A percentile compares a stretch with the other conserved stretches of the same genome.
Conservation (phyloP, 2,888 invertebrate species). For the Agonopterix subpropinquella region DNA sequence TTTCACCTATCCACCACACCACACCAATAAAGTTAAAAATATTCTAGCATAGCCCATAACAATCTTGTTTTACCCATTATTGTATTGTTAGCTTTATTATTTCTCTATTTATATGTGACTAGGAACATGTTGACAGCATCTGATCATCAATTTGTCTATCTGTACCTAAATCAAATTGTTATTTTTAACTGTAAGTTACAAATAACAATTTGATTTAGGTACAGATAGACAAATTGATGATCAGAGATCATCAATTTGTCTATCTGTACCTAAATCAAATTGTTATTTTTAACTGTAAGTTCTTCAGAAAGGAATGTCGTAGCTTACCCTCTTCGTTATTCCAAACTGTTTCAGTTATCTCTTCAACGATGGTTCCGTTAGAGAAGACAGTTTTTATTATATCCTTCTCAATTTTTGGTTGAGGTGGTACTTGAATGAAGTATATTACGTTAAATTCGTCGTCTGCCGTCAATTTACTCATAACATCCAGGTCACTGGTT, state of each 20-base stretch:
- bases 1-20: too few relatives aligned
- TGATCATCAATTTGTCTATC: background rate
- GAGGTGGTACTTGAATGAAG: constrained; percentile 26
- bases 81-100: too few relatives aligned
- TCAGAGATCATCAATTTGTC: background rate
- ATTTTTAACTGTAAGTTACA: background rate
- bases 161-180: background rate
- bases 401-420: constrained; percentile 28
- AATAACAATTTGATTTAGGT: too few relatives aligned
- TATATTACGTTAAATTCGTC: constrained; percentile 23
- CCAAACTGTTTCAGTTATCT: constrained; percentile 21
- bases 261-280: background rate
- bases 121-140: background rate
- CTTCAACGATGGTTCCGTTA: constrained; percentile 43
- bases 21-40: too few relatives aligned
- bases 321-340: constrained; percentile 6
- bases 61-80: too few relatives aligned
- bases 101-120: too few relatives aligned
- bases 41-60: too few relatives aligned
- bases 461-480: constrained; percentile 18
- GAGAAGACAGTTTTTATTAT: constrained; percentile 30
- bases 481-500: constrained; percentile 17
- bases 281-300: background rate
- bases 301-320: background rate
- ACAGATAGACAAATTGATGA: too few relatives aligned